Evolutionary conservation across 2,797 vertebrate species (phyloP), one percentile per base, ranked within the genome.

Genomic region (Onychomys leucogaster): DNA sequence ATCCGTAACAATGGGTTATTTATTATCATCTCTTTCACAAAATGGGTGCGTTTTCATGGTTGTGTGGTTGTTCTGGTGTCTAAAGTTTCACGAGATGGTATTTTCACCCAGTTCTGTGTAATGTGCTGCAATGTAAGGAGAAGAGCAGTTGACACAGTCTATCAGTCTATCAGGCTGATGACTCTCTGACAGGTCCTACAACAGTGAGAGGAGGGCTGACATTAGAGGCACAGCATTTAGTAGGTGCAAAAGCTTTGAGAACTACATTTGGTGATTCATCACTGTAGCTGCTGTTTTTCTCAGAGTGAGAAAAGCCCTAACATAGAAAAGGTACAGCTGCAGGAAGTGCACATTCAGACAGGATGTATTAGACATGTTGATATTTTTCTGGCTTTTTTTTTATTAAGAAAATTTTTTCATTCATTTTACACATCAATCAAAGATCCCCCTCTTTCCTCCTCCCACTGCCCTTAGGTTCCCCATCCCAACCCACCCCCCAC

Each of bases 261-360:
- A 90, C 34, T 65, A 19, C 29, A 55, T 55, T 84, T 16, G 59
- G 80, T 94, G 94, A 98, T 17, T 97, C 95, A 96, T 67, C 84
- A 43, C 17, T 6, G 41, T 90, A 92, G 84, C 93, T 96, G 92
- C 94, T 69, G 23, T 80, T 83, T 96, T 93, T 37, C 87, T 88
- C 55, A 32, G 92, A 92, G 95, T 34, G 77, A 92, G 84, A 96
- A 85, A 90, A 92, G 83, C 85, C 87, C 76, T 90, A 71, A 93
- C 27, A 63, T 21, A 41, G 59, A 65, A 46, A 77, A 91, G 76
- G 52, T 91, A 55, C 89, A 41, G 13, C 71, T 8, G 77, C 0
- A 78, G 81, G 23, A 93, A 43, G 61, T 84, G 16, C 41, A 69
- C 92, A 88, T 88, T 65, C 67, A 93, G 77, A 10, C 52, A 16